phyloP scores from a whole-genome alignment of 2,797 vertebrate genomes.

The Alectoris magna region DNA sequence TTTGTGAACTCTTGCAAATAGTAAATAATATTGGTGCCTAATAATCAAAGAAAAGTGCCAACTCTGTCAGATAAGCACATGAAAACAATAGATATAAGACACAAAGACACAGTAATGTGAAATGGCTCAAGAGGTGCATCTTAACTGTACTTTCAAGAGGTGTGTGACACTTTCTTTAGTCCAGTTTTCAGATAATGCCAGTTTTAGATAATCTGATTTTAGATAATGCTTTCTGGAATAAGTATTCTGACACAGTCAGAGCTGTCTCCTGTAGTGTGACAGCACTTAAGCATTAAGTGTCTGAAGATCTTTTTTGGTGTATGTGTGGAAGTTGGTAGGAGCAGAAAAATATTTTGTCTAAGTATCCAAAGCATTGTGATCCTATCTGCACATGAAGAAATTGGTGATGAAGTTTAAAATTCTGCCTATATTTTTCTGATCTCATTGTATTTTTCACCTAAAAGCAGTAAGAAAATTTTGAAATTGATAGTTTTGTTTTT shows the following conservation, averaged over 20 bases:
- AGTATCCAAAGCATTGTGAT: neutral
- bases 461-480: neutral
- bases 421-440: neutral
- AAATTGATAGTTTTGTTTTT: neutral
- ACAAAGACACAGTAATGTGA: neutral
- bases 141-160: neutral
- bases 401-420: neutral
- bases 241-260: neutral
- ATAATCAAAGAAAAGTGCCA: neutral
- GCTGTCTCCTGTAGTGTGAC: neutral
- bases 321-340: rapidly evolving
- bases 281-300: neutral
- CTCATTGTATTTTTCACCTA: neutral
- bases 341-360: neutral
- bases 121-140: neutral
- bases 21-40: neutral
- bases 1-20: neutral
- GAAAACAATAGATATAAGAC: neutral
- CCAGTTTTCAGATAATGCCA: neutral
- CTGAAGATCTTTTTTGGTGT: neutral
- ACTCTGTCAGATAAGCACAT: neutral
- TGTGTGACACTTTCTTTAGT: neutral
- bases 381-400: neutral
- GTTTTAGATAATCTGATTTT: no score
- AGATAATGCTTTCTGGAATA: neutral